phyloP scores from a whole-genome alignment of 2,797 vertebrate species.

The Naso thynnoides region DNA sequence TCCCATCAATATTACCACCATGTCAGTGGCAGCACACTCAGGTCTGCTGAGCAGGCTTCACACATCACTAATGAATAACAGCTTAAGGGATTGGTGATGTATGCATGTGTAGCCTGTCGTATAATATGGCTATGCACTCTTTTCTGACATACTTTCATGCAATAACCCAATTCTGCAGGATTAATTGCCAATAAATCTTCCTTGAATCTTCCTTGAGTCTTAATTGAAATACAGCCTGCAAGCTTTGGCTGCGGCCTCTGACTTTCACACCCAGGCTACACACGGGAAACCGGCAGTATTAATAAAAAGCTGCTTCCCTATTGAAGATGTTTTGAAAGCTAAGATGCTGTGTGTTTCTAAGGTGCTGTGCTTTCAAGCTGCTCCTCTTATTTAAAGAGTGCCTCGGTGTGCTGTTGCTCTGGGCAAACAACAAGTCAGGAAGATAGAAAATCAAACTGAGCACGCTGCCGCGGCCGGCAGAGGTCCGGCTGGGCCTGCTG shows the following conservation, averaged over 20 bases:
- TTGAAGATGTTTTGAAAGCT: constrained; percentile 15
- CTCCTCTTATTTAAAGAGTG: constrained; percentile 40
- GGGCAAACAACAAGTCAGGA: constrained; percentile 36
- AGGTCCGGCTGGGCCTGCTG: constrained; percentile 38
- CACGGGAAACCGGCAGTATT: constrained; percentile 3
- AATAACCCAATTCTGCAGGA: constrained; percentile 53
- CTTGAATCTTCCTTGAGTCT: too few relatives aligned
- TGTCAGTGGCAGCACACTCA: constrained; percentile 87
- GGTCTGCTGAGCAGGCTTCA: constrained; percentile 86
- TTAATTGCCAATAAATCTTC: too few relatives aligned
- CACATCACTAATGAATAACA: constrained; percentile 87
- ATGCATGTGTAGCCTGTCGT: constrained; percentile 47
- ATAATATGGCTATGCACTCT: constrained; percentile 57
- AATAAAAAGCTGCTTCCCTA: constrained; percentile 18
- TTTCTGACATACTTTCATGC: constrained; percentile 45
- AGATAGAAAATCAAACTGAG: constrained; percentile 59
- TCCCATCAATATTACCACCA: constrained; percentile 93
- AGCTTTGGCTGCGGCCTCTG: constrained; percentile 24
- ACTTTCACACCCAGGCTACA: constrained; percentile 14
- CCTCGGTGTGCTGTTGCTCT: constrained; percentile 38
- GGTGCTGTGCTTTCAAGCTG: constrained; percentile 7
- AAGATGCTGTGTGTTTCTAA: constrained; percentile 33
- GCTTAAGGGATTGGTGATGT: constrained; percentile 73
- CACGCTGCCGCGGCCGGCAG: constrained; percentile 36
- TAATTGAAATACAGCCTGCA: constrained; percentile 63